Evolutionary conservation across 2,888 invertebrate genomes (phyloP), one percentile per base, ranked within the genome.

Genomic region (Liposcelis brunnea): DNA sequence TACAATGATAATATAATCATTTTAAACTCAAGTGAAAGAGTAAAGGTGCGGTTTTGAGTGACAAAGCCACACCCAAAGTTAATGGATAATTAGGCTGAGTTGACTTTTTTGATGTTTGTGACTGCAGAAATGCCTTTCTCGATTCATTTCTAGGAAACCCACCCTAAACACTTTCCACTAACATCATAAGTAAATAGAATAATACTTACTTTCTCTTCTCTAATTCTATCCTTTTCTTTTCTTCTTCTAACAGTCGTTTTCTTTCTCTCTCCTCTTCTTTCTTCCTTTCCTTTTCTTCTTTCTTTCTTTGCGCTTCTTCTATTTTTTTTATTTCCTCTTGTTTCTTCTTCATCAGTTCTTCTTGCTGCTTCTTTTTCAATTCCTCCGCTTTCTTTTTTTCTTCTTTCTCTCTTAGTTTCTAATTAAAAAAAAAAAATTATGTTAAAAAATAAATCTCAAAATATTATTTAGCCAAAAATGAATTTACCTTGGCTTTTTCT

Each of bases 231-330:
- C 54, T 48, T 53, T 62, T 59, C 53, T 57, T 58, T 47, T 60
- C 55, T 49, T 65, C 62, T 50, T 65, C 61, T 49, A 60, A 51
- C 60, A 26, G 26, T 26, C 26, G 26, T 26, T 26, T 26, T 26
- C 66, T 57, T 57, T 67, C 59, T 58, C 62, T 52, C 44, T 53
- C 46, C 33, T 48, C 49, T 47, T 47, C 55, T 55, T 55, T 66
- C 63, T 50, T 66, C 52, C 54, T 65, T 61, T 49, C 70, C 50
- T 69, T 68, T 52, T 71, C 69, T 51, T 69, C 66, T 54, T 69
- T 61, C 55, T 68, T 71, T 49, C 64, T 62, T 50, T 63, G 53
- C 47, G 62, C 61, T 42, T 63, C 60, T 49, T 61, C 59, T 49
- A 57, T 57, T 46, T 58, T 63, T 47, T 61, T 57, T 32, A 58